Percentiles rank a stretch among this genome's conserved stretches.
Conservation (phyloP, 2,113 vertebrate species). For the Notarius lentiginosus region DNA sequence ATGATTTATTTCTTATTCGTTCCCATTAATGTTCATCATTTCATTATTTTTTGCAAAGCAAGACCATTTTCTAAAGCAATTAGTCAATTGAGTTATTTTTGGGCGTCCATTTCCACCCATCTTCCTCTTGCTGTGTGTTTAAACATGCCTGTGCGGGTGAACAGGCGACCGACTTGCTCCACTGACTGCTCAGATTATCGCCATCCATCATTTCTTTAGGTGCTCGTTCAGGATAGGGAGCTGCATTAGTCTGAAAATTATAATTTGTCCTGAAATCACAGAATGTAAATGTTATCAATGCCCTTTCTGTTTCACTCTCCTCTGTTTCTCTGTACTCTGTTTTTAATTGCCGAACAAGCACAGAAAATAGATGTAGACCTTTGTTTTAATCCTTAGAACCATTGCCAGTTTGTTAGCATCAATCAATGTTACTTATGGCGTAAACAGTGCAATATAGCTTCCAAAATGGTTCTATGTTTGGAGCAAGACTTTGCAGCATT, state of each 20-base stretch:
- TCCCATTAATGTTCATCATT: constrained; percentile 27
- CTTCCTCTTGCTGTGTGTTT: constrained; percentile 44
- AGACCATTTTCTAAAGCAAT: constrained; percentile 20
- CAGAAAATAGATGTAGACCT: neutral
- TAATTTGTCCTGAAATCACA: constrained; percentile 58
- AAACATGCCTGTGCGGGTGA: constrained; percentile 52
- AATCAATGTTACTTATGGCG: neutral
- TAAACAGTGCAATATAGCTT: neutral
- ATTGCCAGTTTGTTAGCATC: no score
- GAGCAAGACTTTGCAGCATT: neutral
- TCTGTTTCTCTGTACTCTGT: neutral
- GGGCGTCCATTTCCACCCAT: constrained; percentile 48
- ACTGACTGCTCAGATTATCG: constrained; percentile 66
- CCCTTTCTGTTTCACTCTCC: neutral
- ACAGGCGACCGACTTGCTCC: constrained; percentile 56
- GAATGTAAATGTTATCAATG: constrained; percentile 51
- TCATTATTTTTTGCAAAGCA: constrained; percentile 26
- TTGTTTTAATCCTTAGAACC: neutral
- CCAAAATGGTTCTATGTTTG: neutral
- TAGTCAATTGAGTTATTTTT: constrained; percentile 43
- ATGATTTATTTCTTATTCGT: constrained; percentile 33
- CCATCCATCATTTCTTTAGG: constrained; percentile 73
- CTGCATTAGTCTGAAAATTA: constrained; percentile 57
- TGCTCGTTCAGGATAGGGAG: constrained; percentile 62
- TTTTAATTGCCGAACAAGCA: neutral